Base-by-base conservation (phyloP, 2,888 invertebrate genomes). In the Raillietiella orientalis region DNA sequence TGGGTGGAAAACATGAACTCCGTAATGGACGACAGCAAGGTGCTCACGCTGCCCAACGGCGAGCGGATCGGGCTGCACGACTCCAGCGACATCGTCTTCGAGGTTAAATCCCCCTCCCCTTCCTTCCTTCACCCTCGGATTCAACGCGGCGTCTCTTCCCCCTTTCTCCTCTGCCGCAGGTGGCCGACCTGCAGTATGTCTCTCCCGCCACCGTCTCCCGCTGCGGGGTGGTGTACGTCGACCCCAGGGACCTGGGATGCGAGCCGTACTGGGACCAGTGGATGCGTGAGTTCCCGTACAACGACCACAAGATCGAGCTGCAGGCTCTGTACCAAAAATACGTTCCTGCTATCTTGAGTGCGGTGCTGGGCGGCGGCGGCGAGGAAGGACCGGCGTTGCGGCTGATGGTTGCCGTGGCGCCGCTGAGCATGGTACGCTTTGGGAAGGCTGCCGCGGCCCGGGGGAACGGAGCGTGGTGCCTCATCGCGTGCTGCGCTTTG, bases 1-100 rank as follows among this genome's bases (percentile, higher is more conserved):
- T 84, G 82, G 82, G 75, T 84, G 34, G 84, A 84, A 48, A 84
- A 82, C 49, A 82, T 84, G 77, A 84, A 82, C 50, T 77, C 79
- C 0, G 79, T 84, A 2, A 82, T 84, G 82, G 84, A 84, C 41
- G 82, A 84, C 45, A 84, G 82, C 43, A 70, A 66, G 40, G 50
- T 82, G 21, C 49, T 84, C 28, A 84, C 82, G 2, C 50, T 84
- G 30, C 75, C 79, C 4, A 84, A 82, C 43, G 79, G 79, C 28
- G 72, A 84, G 49, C 55, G 77, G 32, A 74, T 79, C 32, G 57
- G 72, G 31, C 51, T 79, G 29, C 66, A 69, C 39, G 60, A 63
- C 30, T 63, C 74, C 45, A 71, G 72, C 44, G 62, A 69, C 15
- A 47, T 84, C 30, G 49, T 84, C 24, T 82, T 82, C 47, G 82